Conservation (phyloP, 2,888 invertebrate genomes). For the Hirtodrosophila confusa region DNA sequence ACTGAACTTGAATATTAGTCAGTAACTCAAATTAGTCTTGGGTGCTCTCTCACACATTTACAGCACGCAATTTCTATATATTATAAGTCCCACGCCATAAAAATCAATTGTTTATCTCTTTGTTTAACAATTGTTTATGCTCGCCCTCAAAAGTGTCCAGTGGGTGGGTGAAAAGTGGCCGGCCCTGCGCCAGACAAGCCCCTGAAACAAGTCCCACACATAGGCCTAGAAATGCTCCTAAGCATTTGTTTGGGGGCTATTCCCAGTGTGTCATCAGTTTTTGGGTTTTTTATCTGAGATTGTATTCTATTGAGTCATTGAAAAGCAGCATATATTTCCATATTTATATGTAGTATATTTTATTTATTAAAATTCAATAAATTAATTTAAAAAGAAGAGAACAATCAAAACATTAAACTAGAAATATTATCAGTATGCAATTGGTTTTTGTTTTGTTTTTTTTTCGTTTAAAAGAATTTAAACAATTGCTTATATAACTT, state of each 20-base stretch:
- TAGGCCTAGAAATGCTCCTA: slow-evolving; percentile 20
- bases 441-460: slow-evolving; percentile 33
- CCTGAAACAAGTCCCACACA: slow-evolving; percentile 64
- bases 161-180: slow-evolving; percentile 12
- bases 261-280: slow-evolving; percentile 31
- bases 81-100: slow-evolving; percentile 37
- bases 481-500: slow-evolving; percentile 73
- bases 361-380: slow-evolving; percentile 73
- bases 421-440: slow-evolving; percentile 63
- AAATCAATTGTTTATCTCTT: slow-evolving; percentile 1
- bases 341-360: slow-evolving; percentile 40
- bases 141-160: slow-evolving; percentile 6
- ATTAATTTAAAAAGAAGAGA: slow-evolving; percentile 74
- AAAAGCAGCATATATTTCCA: neutral
- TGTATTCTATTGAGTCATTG: neutral
- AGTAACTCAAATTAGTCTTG: slow-evolving; percentile 25
- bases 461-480: slow-evolving; percentile 68
- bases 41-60: slow-evolving; percentile 1
- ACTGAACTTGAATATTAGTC: slow-evolving; percentile 74
- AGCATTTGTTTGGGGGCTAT: slow-evolving; percentile 4
- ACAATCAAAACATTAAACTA: slow-evolving; percentile 78
- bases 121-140: neutral
- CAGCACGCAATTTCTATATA: neutral
- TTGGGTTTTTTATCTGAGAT: slow-evolving; percentile 7
- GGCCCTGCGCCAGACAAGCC: slow-evolving; percentile 56